Base-by-base conservation (phyloP, 1,140 invertebrate genomes). In the Sweltsa coloradensis region DNA sequence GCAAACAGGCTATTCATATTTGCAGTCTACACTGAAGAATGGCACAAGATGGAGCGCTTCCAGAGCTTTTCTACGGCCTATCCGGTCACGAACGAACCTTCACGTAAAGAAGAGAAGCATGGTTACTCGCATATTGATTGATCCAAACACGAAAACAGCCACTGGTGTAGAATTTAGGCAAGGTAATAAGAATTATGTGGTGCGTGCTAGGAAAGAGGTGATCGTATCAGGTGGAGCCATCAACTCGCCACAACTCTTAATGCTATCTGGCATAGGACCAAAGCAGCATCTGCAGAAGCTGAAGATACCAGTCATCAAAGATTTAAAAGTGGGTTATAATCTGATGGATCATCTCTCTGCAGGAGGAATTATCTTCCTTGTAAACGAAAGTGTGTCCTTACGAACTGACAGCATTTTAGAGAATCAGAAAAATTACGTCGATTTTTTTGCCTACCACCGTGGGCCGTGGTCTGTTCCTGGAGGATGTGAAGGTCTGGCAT, bases 391-490 rank as follows among this genome's bases (percentile, higher is more conserved):
- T 18, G 76, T 90, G 0, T 86, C 86, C 0, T 86, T 89, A 45
- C 76, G 88, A 1, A 84, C 86, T 55, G 66, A 75, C 56, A 62
- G 76, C 3, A 62, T 81, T 0, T 75, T 79, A 29, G 81, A 82
- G 51, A n/a, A n/a, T n/a, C n/a, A n/a, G n/a, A n/a, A n/a, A n/a
- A n/a, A 1, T 34, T 21, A n/a, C n/a, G 68, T 64, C 46, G 84
- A 85, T 0, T 74, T 89, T 14, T 74, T 89, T 22, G 83, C 83
- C 0, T 73, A 80, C 54, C 72, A 70, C 51, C 71, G 77, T 55
- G 90, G 90, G 1, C 89, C 89, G 0, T 57, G 92, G 4, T 93
- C 89, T 0, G 83, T 93, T 0, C 70, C 92, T 55, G 90, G 90
- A 1, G 90, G 89, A 0, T 88, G 92, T 0, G 90, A 95, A 66